Conservation (phyloP, 2,888 invertebrate genomes). For the Panopea generosa region DNA sequence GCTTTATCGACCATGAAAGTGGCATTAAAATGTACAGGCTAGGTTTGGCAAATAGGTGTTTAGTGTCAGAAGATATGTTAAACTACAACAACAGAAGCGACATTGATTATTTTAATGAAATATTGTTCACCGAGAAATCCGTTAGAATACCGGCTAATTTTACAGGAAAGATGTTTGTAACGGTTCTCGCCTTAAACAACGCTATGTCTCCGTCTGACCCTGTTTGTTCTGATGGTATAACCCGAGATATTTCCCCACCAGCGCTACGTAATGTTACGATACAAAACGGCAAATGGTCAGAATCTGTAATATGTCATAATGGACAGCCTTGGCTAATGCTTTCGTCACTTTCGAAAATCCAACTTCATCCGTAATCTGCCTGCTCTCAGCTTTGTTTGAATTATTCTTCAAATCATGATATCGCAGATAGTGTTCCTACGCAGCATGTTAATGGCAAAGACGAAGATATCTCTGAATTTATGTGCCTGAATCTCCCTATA, state of each 20-base stretch:
- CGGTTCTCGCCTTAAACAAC: conserved; percentile 74
- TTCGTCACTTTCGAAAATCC: conserved; percentile 1
- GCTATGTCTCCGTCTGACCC: conserved; percentile 68
- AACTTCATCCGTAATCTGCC: background rate
- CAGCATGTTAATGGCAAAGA: background rate
- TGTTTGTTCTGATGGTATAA: conserved; percentile 74
- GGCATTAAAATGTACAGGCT: conserved; percentile 64
- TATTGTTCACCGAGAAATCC: background rate
- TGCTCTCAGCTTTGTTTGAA: too few species aligned
- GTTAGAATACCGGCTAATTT: conserved; percentile 6
- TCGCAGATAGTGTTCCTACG: background rate
- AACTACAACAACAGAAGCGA: too few species aligned
- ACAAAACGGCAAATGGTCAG: conserved; percentile 36
- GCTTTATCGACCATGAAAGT: conserved; percentile 72
- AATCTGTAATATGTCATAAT: conserved; percentile 9
- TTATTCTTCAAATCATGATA: too few species aligned
- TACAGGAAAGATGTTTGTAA: conserved; percentile 61
- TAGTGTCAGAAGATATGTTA: conserved; percentile 10
- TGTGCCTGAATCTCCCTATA: conserved; percentile 18
- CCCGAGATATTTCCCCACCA: conserved; percentile 37
- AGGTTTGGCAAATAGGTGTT: conserved; percentile 44
- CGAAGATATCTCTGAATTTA: conserved; percentile 17
- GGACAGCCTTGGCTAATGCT: conserved; percentile 10
- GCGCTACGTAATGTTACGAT: conserved; percentile 47
- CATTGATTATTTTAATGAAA: too few species aligned